These are phyloP conservation scores for Drosophila kambysellisi DNA, from an alignment of 2,888 invertebrate species.

Conservation along the genomic window DNA sequence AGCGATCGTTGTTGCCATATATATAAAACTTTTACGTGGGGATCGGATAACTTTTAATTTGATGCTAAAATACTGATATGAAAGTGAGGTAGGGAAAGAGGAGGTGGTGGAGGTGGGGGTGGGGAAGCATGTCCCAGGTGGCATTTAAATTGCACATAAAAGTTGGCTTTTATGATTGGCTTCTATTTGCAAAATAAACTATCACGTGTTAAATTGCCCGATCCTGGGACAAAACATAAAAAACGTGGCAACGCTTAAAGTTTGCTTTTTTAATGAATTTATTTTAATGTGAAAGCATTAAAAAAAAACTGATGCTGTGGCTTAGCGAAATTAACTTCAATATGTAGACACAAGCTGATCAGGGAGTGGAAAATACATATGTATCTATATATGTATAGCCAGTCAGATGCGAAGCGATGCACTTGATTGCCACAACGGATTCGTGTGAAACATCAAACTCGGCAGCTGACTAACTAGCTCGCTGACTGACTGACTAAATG, in stretches of 20 bases:
- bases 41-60: conserved; percentile 63
- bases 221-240: conserved; percentile 34
- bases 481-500: conserved; percentile 22
- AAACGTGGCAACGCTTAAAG: conserved; percentile 6
- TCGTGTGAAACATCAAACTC: conserved; percentile 14
- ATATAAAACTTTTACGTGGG: conserved; percentile 25
- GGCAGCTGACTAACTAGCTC: conserved; percentile 15
- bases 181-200: conserved; percentile 77
- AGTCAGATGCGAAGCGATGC: conserved; percentile 5
- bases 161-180: conserved; percentile 71
- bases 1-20: conserved; percentile 20
- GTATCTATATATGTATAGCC: background rate
- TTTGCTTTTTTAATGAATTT: conserved; percentile 45
- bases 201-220: conserved; percentile 67
- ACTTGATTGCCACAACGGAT: conserved; percentile 10
- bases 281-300: conserved; percentile 45
- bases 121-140: conserved; percentile 13
- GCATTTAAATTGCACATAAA: conserved; percentile 71
- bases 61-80: conserved; percentile 70
- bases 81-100: background rate
- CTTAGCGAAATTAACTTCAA: conserved; percentile 21
- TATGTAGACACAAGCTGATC: conserved; percentile 6
- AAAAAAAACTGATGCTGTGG: conserved; percentile 15
- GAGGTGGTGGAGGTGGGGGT: too few species aligned
- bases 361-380: conserved; percentile 8